Evolutionary conservation across 2,113 vertebrate species (phyloP).

Genomic region (Heterochromis multidens): DNA sequence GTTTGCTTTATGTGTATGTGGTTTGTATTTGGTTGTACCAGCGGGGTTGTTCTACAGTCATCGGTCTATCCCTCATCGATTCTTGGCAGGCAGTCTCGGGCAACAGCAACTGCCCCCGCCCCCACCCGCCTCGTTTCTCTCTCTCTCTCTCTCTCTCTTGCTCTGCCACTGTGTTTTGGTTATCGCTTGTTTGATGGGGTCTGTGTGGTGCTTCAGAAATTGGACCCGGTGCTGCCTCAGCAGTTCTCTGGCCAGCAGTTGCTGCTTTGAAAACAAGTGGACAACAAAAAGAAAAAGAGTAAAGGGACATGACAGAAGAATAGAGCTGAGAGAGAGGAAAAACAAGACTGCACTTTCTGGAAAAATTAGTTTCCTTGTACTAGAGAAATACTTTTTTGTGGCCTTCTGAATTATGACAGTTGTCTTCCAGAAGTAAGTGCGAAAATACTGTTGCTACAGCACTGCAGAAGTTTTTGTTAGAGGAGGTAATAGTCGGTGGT

Average conservation of each 20-base stretch:
- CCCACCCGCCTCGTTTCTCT: background rate
- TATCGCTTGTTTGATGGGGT: constrained; percentile 33
- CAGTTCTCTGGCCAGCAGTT: constrained; percentile 29
- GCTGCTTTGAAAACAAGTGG: background rate
- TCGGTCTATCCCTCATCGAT: constrained; percentile 40
- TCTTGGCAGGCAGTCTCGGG: constrained; percentile 38
- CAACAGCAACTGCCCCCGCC: constrained; percentile 26
- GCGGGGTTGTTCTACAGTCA: constrained; percentile 29
- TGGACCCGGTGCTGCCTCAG: constrained; percentile 43
- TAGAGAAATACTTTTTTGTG: background rate
- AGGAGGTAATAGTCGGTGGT: background rate
- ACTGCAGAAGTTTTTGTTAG: background rate
- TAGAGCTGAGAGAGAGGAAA: background rate
- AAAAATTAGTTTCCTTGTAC: background rate
- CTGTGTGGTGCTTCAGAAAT: constrained; percentile 31
- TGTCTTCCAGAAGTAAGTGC: background rate
- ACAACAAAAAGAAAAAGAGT: background rate
- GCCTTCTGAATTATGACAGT: background rate
- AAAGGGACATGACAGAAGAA: background rate
- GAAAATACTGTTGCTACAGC: background rate
- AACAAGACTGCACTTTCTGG: background rate
- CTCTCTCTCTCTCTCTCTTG: background rate
- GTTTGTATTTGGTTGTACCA: constrained; percentile 25
- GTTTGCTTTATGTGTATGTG: background rate
- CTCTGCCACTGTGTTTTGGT: constrained; percentile 11